Evolutionary conservation across 1,140 invertebrate genomes (phyloP).

Genomic region (Drosophila bocqueti): DNA sequence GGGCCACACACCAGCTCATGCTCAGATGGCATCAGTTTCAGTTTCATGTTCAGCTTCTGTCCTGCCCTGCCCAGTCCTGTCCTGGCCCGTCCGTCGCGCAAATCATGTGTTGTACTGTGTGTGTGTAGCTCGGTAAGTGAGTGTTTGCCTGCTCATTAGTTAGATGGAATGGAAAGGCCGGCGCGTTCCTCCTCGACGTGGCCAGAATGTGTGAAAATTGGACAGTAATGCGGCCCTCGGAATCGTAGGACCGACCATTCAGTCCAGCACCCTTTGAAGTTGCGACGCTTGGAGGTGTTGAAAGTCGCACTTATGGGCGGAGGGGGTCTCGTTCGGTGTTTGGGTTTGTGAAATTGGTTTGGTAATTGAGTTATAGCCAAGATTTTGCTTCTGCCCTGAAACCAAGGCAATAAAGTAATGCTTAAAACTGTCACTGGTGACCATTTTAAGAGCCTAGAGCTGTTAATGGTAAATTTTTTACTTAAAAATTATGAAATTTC

Average conservation of each 20-base stretch:
- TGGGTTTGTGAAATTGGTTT: conserved; percentile 40
- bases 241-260: background rate
- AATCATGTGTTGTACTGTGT: conserved; percentile 25
- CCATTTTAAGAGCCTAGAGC: background rate
- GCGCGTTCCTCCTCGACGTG: conserved; percentile 15
- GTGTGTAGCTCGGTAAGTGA: conserved; percentile 23
- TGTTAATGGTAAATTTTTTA: background rate
- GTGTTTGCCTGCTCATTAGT: conserved; percentile 70
- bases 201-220: conserved; percentile 75
- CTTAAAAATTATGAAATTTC: too few species aligned
- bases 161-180: conserved; percentile 27
- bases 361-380: conserved; percentile 46
- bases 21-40: conserved; percentile 44
- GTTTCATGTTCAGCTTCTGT: conserved; percentile 21
- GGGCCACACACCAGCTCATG: conserved; percentile 4
- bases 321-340: background rate
- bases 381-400: conserved; percentile 15
- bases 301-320: conserved; percentile 37
- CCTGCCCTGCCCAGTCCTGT: background rate
- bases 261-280: conserved; percentile 63
- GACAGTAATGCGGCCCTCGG: conserved; percentile 60
- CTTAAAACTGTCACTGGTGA: background rate
- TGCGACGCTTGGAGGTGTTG: conserved; percentile 54
- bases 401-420: background rate
- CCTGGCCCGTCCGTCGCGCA: conserved; percentile 14